phyloP scores from a whole-genome alignment of 2,888 invertebrate species.

The Monopis laevigella region DNA sequence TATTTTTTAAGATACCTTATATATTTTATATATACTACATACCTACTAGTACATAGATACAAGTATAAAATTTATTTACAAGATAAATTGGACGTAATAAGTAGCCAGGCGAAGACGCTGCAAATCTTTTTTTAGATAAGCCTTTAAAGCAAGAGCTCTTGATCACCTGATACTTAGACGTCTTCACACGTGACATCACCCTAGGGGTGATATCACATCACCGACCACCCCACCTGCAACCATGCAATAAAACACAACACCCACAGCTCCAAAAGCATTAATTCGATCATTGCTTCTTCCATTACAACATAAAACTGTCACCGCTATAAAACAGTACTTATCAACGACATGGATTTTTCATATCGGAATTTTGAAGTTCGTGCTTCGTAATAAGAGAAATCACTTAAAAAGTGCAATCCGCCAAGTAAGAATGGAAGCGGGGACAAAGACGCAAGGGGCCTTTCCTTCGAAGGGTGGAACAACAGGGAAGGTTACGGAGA shows the following conservation, averaged over 20 bases:
- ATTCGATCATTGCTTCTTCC: conserved; percentile 46
- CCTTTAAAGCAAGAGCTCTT: no score
- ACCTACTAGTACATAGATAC: no score
- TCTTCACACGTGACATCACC: conserved; percentile 1
- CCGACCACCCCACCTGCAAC: conserved; percentile 9
- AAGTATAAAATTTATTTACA: no score
- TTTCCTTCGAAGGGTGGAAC: conserved; percentile 16
- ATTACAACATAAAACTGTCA: conserved; percentile 40
- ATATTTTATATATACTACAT: no score
- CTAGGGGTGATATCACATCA: not conserved
- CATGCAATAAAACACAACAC: conserved; percentile 12
- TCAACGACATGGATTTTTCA: conserved; percentile 49
- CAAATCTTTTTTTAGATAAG: no score
- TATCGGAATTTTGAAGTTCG: conserved; percentile 43
- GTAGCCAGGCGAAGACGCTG: no score
- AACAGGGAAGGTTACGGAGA: conserved; percentile 15
- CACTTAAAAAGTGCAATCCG: conserved; percentile 34
- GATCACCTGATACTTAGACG: no score
- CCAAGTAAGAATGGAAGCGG: conserved; percentile 5
- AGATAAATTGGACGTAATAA: no score
- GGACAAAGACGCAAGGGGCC: conserved; percentile 3
- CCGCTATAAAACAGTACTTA: conserved; percentile 53
- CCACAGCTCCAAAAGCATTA: conserved; percentile 27
- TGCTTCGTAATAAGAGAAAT: conserved; percentile 61
- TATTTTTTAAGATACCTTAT: no score